phyloP scores from a whole-genome alignment of 1,140 invertebrate species.

The Aphelinus certus region DNA sequence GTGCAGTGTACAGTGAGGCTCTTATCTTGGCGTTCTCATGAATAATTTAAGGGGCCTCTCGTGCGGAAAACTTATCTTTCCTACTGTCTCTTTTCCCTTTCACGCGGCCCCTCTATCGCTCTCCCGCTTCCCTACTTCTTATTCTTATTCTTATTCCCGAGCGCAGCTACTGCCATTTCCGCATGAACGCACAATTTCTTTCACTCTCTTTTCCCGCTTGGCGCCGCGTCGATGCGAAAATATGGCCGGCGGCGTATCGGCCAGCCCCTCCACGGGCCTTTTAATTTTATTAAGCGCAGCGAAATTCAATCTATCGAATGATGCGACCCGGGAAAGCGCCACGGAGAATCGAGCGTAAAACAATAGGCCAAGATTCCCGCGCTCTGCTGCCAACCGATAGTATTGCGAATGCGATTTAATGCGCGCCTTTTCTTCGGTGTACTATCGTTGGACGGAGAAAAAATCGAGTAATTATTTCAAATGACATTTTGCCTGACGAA shows the following conservation, averaged over 20 bases:
- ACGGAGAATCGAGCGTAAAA: constrained; percentile 19
- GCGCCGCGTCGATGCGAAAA: constrained; percentile 1
- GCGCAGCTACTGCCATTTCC: background rate
- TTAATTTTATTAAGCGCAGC: constrained; percentile 16
- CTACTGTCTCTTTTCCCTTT: constrained; percentile 34
- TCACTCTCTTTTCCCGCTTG: background rate
- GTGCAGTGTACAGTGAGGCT: background rate
- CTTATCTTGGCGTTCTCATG: constrained; percentile 44
- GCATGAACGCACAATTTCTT: background rate
- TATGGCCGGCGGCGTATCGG: background rate
- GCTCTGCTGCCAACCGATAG: no score
- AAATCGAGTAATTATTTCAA: no score
- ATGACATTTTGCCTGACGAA: no score
- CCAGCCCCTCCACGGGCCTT: background rate
- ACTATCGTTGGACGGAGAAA: no score
- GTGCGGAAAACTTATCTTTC: constrained; percentile 45
- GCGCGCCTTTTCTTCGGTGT: no score
- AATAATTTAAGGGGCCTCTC: constrained; percentile 51
- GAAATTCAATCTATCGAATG: constrained; percentile 23
- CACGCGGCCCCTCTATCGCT: background rate
- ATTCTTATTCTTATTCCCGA: no score
- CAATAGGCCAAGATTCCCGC: background rate
- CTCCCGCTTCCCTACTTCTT: background rate
- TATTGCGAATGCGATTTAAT: no score
- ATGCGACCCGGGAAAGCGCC: background rate